A percentile compares a stretch with the other conserved stretches of the same genome.
Conservation (phyloP, 1,140 invertebrate species). For the Leptestheria dahalacensis region DNA sequence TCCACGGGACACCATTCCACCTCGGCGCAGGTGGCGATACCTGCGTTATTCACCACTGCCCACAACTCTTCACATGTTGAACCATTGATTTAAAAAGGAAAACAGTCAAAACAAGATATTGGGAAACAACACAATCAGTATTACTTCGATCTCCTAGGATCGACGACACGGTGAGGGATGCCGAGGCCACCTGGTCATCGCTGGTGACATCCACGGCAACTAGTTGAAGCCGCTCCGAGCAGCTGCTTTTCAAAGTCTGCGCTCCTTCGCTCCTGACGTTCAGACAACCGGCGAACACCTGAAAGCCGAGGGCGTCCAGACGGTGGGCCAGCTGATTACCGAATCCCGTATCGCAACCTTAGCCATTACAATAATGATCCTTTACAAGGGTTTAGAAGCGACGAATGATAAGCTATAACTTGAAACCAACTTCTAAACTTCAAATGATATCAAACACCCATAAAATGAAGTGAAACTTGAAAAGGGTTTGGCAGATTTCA, state of each 20-base stretch:
- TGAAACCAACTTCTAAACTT: no score
- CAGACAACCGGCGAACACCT: slow-evolving; percentile 35
- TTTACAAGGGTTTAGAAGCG: no score
- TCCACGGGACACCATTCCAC: slow-evolving; percentile 33
- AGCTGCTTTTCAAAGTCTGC: slow-evolving; percentile 23
- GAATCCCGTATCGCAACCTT: slow-evolving; percentile 30
- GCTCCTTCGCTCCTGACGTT: slow-evolving; percentile 30
- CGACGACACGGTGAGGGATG: background rate
- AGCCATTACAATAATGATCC: slow-evolving; percentile 5
- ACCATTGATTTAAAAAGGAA: no score
- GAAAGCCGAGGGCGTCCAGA: slow-evolving; percentile 29
- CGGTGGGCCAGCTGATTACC: slow-evolving; percentile 28
- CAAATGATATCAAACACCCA: no score
- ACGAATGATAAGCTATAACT: no score
- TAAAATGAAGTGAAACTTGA: background rate
- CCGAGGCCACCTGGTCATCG: slow-evolving; percentile 22
- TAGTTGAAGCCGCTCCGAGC: slow-evolving; percentile 24
- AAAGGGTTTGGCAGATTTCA: background rate
- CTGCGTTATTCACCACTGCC: slow-evolving; percentile 78
- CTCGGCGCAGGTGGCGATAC: slow-evolving; percentile 35
- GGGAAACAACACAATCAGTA: background rate
- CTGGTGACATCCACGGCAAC: slow-evolving; percentile 28
- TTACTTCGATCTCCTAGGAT: slow-evolving; percentile 5
- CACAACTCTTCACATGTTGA: slow-evolving; percentile 56
- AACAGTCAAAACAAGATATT: background rate